These are phyloP conservation scores for Apis mellifera DNA, from an alignment of 1,140 invertebrate species.

Conservation along the genomic window DNA sequence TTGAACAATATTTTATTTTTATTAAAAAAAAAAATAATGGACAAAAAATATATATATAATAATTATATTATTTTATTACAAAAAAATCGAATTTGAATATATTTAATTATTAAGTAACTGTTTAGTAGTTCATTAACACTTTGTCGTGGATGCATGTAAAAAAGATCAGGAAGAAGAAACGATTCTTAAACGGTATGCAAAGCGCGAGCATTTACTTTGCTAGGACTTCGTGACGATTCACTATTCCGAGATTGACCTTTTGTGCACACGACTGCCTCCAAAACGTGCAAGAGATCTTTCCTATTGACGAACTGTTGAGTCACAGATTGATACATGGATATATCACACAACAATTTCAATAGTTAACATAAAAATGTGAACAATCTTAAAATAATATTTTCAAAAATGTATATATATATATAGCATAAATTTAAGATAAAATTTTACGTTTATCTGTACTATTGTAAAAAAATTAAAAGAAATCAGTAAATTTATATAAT, in stretches of 20 bases:
- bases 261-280: constrained; percentile 17
- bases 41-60: too few species aligned
- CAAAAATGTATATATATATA: too few species aligned
- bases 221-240: constrained; percentile 52
- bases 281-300: constrained; percentile 39
- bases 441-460: background rate
- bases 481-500: too few species aligned
- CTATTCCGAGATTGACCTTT: constrained; percentile 69
- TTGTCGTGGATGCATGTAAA: constrained; percentile 29
- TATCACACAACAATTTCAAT: background rate
- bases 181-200: constrained; percentile 42
- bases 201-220: constrained; percentile 45
- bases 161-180: constrained; percentile 43
- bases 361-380: too few species aligned
- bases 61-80: background rate
- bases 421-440: too few species aligned
- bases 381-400: background rate
- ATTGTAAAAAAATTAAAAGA: too few species aligned
- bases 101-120: background rate
- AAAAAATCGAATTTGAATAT: background rate
- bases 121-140: constrained; percentile 17
- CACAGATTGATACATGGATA: background rate
- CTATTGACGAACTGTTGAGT: constrained; percentile 18
- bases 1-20: background rate
- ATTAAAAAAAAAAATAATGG: background rate